Percentiles rank a stretch among this genome's conserved stretches.
These are phyloP conservation scores for Crocodylus rhombifer DNA, from an alignment of 2,797 vertebrate species.

Conservation along the genomic window DNA sequence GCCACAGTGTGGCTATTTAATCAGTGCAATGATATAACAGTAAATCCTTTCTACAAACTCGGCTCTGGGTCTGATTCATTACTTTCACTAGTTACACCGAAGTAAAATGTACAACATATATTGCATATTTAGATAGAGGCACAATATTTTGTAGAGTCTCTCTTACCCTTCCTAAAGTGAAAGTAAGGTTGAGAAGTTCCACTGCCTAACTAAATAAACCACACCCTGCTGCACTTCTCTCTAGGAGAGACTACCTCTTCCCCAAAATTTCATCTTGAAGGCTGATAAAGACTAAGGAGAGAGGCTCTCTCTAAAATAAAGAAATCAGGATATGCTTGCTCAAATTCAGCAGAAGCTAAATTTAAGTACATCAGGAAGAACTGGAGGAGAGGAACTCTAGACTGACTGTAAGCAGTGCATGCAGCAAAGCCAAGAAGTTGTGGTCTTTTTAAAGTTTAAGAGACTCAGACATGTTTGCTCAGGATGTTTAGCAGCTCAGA, in stretches of 20 bases:
- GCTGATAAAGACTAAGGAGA: not conserved
- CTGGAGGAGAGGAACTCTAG: no score
- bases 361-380: no score
- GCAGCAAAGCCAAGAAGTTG: no score
- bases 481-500: not conserved
- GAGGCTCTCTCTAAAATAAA: not conserved
- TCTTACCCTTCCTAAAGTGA: not conserved
- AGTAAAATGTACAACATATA: not conserved
- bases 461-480: no score
- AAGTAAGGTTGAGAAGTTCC: not conserved
- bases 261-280: not conserved
- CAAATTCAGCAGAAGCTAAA: no score
- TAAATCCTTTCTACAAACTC: not conserved
- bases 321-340: not conserved
- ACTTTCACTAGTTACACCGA: not conserved
- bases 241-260: not conserved
- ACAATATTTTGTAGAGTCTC: not conserved
- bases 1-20: not conserved
- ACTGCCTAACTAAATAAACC: not conserved
- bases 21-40: not conserved
- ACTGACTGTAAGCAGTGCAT: no score
- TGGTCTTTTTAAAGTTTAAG: no score
- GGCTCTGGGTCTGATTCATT: not conserved
- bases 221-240: not conserved
- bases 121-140: not conserved